These are phyloP conservation scores for Numida meleagris DNA, from an alignment of 2,113 vertebrate species.

Conservation along the genomic window DNA sequence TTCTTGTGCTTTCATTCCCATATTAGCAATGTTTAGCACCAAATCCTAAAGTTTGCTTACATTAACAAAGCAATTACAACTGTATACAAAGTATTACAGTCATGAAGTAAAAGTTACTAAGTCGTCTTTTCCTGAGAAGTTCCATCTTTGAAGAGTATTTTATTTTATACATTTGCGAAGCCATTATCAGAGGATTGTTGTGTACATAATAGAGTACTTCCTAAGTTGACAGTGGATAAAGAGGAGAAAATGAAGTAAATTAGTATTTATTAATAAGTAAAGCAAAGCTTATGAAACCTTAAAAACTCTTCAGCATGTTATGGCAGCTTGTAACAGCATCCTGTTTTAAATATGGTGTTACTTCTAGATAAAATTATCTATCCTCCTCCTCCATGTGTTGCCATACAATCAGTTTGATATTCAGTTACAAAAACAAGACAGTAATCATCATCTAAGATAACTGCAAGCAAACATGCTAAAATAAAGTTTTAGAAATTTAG, in stretches of 20 bases:
- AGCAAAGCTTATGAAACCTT: slow-evolving; percentile 34
- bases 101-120: slow-evolving; percentile 54
- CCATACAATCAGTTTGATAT: neutral
- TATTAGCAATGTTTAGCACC: neutral
- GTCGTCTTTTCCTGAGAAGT: slow-evolving; percentile 38
- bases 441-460: neutral
- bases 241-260: slow-evolving; percentile 57
- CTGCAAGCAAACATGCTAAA: neutral
- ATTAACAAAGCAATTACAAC: slow-evolving; percentile 46
- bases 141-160: neutral
- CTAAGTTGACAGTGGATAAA: slow-evolving; percentile 52
- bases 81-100: neutral
- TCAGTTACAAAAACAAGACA: slow-evolving; percentile 27
- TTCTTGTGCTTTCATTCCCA: slow-evolving; percentile 26
- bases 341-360: slow-evolving; percentile 42
- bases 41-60: neutral
- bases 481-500: neutral
- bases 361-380: slow-evolving; percentile 23
- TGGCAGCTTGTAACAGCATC: slow-evolving; percentile 16
- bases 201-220: slow-evolving; percentile 22
- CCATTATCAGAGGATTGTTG: slow-evolving; percentile 4
- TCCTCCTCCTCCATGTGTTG: neutral
- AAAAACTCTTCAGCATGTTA: slow-evolving; percentile 15
- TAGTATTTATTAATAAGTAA: slow-evolving; percentile 70
- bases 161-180: neutral